These are phyloP conservation scores for Hyles euphorbiae DNA, from an alignment of 1,140 invertebrate species.

Conservation along the genomic window DNA sequence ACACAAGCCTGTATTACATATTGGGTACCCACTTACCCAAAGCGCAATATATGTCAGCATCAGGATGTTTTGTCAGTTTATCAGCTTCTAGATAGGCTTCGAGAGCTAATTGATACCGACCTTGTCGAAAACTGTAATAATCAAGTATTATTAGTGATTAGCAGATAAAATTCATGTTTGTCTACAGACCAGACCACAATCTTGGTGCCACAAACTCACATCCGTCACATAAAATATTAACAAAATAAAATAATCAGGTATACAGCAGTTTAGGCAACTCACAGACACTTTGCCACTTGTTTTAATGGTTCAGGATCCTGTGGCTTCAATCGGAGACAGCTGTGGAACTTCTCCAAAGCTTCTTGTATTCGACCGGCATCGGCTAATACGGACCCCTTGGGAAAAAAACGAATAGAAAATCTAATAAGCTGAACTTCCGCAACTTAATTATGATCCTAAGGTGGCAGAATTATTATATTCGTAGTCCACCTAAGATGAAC, in stretches of 20 bases:
- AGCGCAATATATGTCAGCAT: slow-evolving; percentile 56
- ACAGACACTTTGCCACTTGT: slow-evolving; percentile 67
- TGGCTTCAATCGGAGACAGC: slow-evolving; percentile 53
- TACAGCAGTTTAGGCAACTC: slow-evolving; percentile 21
- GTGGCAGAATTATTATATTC: no score
- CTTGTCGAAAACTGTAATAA: slow-evolving; percentile 46
- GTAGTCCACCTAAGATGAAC: no score
- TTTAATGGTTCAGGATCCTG: slow-evolving; percentile 62
- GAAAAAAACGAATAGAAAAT: background rate
- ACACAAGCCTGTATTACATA: background rate
- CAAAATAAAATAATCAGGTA: no score
- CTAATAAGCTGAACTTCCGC: no score
- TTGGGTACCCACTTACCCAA: slow-evolving; percentile 38
- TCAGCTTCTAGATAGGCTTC: slow-evolving; percentile 64
- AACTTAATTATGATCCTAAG: no score
- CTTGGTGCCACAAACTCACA: no score
- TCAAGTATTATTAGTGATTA: background rate
- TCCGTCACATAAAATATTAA: no score
- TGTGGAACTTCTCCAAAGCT: slow-evolving; percentile 61
- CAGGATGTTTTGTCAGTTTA: slow-evolving; percentile 56
- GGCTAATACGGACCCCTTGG: slow-evolving; percentile 50
- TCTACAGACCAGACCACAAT: background rate
- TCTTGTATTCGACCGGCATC: slow-evolving; percentile 60
- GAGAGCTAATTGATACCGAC: slow-evolving; percentile 47
- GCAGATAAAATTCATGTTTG: background rate